A percentile compares a stretch with the other conserved stretches of the same genome.
Conservation (phyloP, 53 echinoderm and acorn worm genomes). For the Zoroaster sp. region DNA sequence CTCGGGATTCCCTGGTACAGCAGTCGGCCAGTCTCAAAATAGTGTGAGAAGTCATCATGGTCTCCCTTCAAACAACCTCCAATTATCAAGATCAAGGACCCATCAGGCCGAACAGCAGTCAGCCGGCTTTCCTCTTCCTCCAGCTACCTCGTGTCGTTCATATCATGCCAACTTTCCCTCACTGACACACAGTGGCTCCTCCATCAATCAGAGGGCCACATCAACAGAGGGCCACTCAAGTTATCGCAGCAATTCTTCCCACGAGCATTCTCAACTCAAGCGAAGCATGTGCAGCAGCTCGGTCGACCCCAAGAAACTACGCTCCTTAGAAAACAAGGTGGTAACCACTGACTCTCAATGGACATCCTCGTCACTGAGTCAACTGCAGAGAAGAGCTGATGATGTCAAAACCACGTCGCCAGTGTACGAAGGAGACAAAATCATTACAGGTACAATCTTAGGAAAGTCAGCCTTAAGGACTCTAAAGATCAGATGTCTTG, state of each 20-base stretch:
- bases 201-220: neutral
- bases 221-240: neutral
- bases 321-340: neutral
- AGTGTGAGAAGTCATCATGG: neutral
- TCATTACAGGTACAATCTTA: neutral
- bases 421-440: neutral
- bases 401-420: neutral
- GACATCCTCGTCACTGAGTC: neutral
- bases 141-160: neutral
- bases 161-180: neutral
- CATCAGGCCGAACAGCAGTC: neutral
- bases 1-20: neutral
- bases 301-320: neutral
- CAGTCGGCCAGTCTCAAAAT: neutral
- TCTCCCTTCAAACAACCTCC: neutral
- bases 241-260: neutral
- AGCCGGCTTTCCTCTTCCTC: neutral
- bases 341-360: neutral
- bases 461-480: too few relatives aligned
- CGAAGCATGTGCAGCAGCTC: neutral
- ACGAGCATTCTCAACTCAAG: neutral
- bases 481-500: neutral
- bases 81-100: neutral
- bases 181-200: neutral
- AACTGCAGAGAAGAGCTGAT: neutral